Percentiles rank a stretch among this genome's conserved stretches.
phyloP scores from a whole-genome alignment of 2,113 vertebrate genomes.

The Anhinga anhinga region DNA sequence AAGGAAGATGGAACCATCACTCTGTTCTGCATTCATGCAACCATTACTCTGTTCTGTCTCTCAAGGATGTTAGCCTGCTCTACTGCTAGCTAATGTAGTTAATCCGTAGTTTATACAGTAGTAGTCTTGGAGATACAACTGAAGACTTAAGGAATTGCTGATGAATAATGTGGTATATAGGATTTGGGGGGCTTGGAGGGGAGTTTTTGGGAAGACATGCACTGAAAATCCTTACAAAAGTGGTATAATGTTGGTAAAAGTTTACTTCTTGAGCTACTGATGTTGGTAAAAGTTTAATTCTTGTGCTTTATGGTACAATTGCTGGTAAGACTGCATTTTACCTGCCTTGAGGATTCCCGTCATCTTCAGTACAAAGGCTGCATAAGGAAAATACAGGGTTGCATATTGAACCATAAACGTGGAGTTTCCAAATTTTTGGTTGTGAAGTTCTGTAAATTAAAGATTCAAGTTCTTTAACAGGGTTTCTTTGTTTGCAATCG shows the following conservation, averaged over 20 bases:
- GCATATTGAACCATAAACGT: neutral
- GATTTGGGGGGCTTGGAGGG: fast-evolving
- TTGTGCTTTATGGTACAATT: neutral
- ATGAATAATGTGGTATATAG: neutral
- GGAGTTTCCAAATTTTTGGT: neutral
- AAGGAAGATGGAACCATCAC: neutral
- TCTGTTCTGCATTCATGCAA: neutral
- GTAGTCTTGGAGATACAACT: neutral
- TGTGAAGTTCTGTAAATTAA: neutral
- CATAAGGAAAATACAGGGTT: neutral
- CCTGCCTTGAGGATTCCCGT: neutral
- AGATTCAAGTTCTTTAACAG: neutral
- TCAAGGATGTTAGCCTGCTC: neutral
- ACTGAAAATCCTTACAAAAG: neutral
- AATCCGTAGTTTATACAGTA: neutral
- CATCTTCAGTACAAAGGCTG: neutral
- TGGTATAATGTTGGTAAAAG: neutral
- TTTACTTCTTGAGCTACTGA: neutral
- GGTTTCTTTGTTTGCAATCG: neutral
- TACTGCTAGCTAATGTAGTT: neutral
- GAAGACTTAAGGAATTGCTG: neutral
- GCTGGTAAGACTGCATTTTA: neutral
- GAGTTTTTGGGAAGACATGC: neutral
- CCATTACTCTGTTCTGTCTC: neutral
- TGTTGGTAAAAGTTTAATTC: neutral